Conservation (phyloP, 64 coral and sea anemone species). For the Pocillopora damicornis region DNA sequence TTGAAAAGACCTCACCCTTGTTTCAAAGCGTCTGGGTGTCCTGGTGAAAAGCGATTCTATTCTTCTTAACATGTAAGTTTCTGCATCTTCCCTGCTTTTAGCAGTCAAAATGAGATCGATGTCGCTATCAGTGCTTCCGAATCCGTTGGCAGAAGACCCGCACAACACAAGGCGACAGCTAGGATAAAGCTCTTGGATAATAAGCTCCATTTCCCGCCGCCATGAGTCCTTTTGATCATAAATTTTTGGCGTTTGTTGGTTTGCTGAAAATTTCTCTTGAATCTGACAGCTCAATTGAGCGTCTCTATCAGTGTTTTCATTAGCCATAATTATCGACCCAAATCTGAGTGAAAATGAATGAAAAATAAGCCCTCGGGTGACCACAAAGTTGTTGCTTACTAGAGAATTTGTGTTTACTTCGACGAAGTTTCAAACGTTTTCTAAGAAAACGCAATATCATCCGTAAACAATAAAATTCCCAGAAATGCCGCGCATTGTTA, state of each 20-base stretch:
- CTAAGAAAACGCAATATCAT: neutral
- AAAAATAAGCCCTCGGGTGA: no score
- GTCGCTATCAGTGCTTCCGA: conserved; percentile 26
- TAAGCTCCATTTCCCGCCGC: conserved; percentile 15
- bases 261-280: neutral
- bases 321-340: neutral
- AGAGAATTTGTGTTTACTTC: neutral
- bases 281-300: neutral
- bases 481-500: neutral
- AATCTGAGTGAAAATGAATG: no score
- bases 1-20: neutral
- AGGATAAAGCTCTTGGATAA: neutral
- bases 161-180: conserved; percentile 24
- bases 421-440: neutral
- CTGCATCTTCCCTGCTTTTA: neutral
- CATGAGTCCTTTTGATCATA: conserved; percentile 22
- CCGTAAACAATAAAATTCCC: neutral
- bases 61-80: neutral
- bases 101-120: conserved; percentile 10
- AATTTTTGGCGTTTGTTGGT: conserved; percentile 27
- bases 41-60: conserved; percentile 27
- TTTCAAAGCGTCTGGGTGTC: conserved; percentile 13
- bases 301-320: neutral
- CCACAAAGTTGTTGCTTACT: no score
- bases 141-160: conserved; percentile 20